phyloP scores from a whole-genome alignment of 2,888 invertebrate genomes.

The Cabera pusaria region DNA sequence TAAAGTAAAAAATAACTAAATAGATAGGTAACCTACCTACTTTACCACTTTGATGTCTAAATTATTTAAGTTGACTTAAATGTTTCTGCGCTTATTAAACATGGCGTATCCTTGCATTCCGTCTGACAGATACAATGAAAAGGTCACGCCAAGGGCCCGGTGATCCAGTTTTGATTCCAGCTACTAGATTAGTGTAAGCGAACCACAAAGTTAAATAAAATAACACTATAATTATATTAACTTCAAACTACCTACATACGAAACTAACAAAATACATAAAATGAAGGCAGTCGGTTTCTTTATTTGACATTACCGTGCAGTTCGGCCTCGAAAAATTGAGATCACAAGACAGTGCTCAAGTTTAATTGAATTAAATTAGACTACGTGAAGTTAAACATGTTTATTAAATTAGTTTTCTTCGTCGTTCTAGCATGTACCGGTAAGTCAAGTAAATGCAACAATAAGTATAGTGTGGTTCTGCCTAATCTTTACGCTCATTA shows the following conservation, averaged over 20 bases:
- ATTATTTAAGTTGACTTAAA: too few species aligned
- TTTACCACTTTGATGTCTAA: too few species aligned
- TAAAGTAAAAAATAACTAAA: too few species aligned
- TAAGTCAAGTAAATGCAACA: slow-evolving; percentile 31
- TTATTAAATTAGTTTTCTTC: slow-evolving; percentile 33
- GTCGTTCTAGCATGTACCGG: slow-evolving; percentile 39
- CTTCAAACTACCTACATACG: slow-evolving; percentile 7
- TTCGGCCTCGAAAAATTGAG: background rate
- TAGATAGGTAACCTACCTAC: too few species aligned
- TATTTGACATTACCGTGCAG: background rate
- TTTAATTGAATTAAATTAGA: too few species aligned
- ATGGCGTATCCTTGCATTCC: slow-evolving; percentile 15
- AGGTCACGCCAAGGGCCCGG: slow-evolving; percentile 9
- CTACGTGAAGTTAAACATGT: slow-evolving; percentile 37
- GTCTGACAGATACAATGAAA: slow-evolving; percentile 6
- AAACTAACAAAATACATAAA: too few species aligned
- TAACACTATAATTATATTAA: background rate
- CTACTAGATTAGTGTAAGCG: slow-evolving; percentile 7
- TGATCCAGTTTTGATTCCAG: slow-evolving; percentile 4
- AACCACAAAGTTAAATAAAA: background rate
- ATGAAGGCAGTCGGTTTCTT: slow-evolving; percentile 6
- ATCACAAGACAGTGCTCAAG: background rate
- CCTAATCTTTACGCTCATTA: slow-evolving; percentile 12
- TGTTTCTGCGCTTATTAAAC: too few species aligned
- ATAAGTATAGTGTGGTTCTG: slow-evolving; percentile 18